phyloP scores from a whole-genome alignment of 2,797 vertebrate genomes.

The Sphaeramia orbicularis region DNA sequence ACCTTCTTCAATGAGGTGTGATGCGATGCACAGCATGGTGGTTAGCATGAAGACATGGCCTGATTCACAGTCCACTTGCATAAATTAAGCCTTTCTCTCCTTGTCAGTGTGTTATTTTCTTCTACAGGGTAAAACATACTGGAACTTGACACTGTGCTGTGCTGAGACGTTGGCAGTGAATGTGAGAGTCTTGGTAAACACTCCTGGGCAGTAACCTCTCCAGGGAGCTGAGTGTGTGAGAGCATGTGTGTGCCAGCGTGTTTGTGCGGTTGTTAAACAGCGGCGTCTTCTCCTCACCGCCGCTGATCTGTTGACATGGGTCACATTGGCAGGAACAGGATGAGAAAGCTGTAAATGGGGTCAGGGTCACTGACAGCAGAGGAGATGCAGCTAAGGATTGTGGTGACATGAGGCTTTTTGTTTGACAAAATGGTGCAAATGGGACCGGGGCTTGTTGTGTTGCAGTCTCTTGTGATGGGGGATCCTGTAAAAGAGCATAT shows the following conservation, averaged over 20 bases:
- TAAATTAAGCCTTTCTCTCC: slow-evolving; percentile 48
- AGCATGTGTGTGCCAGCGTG: slow-evolving; percentile 8
- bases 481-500: slow-evolving; percentile 30
- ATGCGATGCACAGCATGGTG: slow-evolving; percentile 70
- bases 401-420: slow-evolving; percentile 39
- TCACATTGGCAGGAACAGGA: slow-evolving; percentile 55
- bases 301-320: slow-evolving; percentile 52
- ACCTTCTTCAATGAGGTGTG: slow-evolving; percentile 56
- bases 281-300: slow-evolving; percentile 22
- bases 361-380: slow-evolving; percentile 59
- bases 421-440: slow-evolving; percentile 43
- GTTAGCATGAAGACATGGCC: slow-evolving; percentile 52
- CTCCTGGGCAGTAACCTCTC: slow-evolving; percentile 43
- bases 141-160: slow-evolving; percentile 31
- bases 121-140: slow-evolving; percentile 48
- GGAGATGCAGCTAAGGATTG: slow-evolving; percentile 36
- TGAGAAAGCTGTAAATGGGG: slow-evolving; percentile 44
- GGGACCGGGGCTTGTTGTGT: not conserved
- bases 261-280: slow-evolving; percentile 8
- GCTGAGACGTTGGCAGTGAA: slow-evolving; percentile 43
- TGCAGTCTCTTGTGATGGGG: slow-evolving; percentile 12
- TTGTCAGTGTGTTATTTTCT: slow-evolving; percentile 35
- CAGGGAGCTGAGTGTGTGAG: slow-evolving; percentile 17
- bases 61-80: slow-evolving; percentile 51
- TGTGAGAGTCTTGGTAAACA: slow-evolving; percentile 44